phyloP scores from a whole-genome alignment of 1,140 invertebrate species.

The Orchestia grillus region DNA sequence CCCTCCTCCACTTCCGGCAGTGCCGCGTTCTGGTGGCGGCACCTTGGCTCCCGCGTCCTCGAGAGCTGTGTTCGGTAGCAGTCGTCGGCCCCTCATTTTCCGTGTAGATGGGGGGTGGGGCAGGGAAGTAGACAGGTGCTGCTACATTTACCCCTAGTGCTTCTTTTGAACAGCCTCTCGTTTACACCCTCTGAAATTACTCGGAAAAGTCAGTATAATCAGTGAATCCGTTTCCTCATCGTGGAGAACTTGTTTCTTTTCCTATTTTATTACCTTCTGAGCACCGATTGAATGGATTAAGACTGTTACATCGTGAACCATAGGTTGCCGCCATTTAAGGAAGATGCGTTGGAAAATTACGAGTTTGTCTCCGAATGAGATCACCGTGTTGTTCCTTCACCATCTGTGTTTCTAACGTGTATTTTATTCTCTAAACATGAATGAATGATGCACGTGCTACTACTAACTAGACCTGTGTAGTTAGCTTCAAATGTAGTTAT shows the following conservation, averaged over 20 bases:
- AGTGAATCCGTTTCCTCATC: not conserved
- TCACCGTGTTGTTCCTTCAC: not conserved
- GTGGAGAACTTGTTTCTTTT: not conserved
- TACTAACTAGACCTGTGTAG: not conserved
- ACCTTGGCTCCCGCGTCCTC: not conserved
- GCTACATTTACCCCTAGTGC: not conserved
- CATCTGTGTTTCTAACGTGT: not conserved
- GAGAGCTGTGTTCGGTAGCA: not conserved
- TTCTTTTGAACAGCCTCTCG: not conserved
- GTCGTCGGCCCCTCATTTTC: not conserved
- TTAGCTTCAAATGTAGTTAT: not conserved
- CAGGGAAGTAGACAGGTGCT: not conserved
- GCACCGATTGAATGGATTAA: not conserved
- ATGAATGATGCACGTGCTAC: not conserved
- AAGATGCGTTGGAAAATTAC: not conserved
- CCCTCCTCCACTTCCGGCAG: not conserved
- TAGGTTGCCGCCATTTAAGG: not conserved
- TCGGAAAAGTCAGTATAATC: not conserved
- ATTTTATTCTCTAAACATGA: not conserved
- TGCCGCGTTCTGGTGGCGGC: not conserved
- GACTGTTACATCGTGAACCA: not conserved
- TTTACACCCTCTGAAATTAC: not conserved
- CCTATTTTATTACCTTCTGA: not conserved
- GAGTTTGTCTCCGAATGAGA: not conserved
- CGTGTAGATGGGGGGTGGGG: not conserved